Base-by-base conservation (phyloP, 2,113 vertebrate genomes). In the Anhinga anhinga region DNA sequence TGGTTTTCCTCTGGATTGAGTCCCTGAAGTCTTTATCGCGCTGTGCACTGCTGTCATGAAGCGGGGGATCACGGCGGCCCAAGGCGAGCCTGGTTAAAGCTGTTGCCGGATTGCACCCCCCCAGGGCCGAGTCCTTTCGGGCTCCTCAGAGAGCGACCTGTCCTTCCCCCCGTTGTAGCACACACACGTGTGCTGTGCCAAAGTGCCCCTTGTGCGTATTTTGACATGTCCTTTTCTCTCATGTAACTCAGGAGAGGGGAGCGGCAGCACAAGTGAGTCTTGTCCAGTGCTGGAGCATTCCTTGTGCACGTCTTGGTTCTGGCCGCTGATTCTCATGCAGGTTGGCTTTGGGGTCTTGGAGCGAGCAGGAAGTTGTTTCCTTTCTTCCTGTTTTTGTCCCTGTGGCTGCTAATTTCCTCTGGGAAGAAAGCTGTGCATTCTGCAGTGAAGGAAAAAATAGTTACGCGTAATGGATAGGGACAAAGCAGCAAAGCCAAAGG, bases 351-450 rank as follows among this genome's bases (percentile, higher is more conserved):
- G 30, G 78, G 65, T 89, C 91, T 74, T 5, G 3, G 47, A 86
- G 32, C 3, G 15, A 95, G 94, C 89, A 93, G 96, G 96, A 97
- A 96, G 93, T 76, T 97, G 92, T 84, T 92, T 93, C 85, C 73
- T 89, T 95, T 91, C 92, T 97, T 97, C 97, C 97, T 93, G 96
- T 94, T 95, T 97, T 97, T 97, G 97, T 97, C 93, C 95, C 80
- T 30, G 18, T 78, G 70, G 79, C 77, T 81, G 92, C 65, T 67
- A 5, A 45, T 96, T 97, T 97, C 96, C 97, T 97, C 90, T 92
- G 82, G 86, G 95, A 96, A 97, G 94, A 96, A 96, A 91, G 93
- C 72, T 63, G 47, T 53, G 42, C 45, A 3, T 89, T 94, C 85
- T 96, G 62, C 76, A 72, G 79, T 30, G 56, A 84, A 90, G 84